A percentile compares a stretch with the other conserved stretches of the same genome.
These are phyloP conservation scores for Styela clava DNA, from an alignment of 23 tunicate species.

Conservation along the genomic window DNA sequence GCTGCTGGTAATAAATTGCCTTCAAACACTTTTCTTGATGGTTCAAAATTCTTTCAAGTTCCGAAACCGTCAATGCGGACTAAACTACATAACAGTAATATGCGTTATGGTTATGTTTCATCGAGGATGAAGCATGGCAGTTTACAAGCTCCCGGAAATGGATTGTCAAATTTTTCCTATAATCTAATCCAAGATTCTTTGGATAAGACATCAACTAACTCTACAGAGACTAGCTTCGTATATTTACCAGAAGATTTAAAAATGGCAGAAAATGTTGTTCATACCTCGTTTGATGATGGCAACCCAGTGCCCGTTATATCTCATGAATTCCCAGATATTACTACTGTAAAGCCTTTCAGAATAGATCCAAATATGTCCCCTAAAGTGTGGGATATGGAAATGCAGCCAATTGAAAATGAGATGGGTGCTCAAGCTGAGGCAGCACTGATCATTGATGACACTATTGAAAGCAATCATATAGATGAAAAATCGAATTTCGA, in stretches of 20 bases:
- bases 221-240: conserved; percentile 1
- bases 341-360: background rate
- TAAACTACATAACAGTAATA: background rate
- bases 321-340: background rate
- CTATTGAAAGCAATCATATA: background rate
- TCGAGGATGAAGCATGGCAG: conserved; percentile 8
- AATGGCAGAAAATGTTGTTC: too few relatives aligned
- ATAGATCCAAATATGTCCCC: background rate
- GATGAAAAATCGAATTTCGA: background rate
- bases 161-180: conserved; percentile 12
- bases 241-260: too few relatives aligned
- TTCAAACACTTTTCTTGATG: background rate
- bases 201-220: background rate
- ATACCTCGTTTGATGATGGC: too few relatives aligned
- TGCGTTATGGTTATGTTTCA: background rate
- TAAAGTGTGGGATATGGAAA: background rate
- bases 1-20: background rate
- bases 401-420: background rate
- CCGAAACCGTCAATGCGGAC: background rate
- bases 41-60: background rate
- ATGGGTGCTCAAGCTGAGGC: too few relatives aligned
- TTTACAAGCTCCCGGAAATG: background rate
- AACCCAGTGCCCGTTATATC: too few relatives aligned
- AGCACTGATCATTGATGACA: too few relatives aligned
- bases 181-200: conserved; percentile 14